Conservation (phyloP, 1,140 invertebrate genomes). For the Drosophila simulans region DNA sequence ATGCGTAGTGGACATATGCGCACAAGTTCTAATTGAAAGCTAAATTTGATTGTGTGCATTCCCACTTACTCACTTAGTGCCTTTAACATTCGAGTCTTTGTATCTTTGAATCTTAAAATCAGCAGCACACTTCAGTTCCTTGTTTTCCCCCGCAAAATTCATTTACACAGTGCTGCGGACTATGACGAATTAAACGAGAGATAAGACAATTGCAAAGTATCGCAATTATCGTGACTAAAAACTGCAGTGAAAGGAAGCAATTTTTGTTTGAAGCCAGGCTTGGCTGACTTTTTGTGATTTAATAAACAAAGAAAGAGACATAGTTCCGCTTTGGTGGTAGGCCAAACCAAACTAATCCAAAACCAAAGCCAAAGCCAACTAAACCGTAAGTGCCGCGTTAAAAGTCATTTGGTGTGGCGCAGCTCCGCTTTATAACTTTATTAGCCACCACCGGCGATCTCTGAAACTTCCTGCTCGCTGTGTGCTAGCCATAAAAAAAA, state of each 20-base stretch:
- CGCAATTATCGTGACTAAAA: conserved; percentile 11
- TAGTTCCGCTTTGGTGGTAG: conserved; percentile 44
- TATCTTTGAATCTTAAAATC: not conserved
- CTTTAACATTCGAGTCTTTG: too few species aligned
- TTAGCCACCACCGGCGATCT: conserved; percentile 24
- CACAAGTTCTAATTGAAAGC: not conserved
- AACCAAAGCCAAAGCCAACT: not conserved
- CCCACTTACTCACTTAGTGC: not conserved
- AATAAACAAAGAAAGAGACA: conserved; percentile 18
- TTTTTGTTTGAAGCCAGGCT: conserved; percentile 15
- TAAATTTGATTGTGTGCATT: not conserved
- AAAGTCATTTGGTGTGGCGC: conserved; percentile 11
- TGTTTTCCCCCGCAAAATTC: conserved; percentile 1
- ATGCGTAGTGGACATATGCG: not conserved
- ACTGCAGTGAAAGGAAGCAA: conserved; percentile 1
- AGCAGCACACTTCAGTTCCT: conserved; percentile 1
- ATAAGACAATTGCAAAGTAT: conserved; percentile 30
- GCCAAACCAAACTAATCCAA: too few species aligned
- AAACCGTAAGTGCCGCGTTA: not conserved
- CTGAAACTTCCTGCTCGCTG: conserved; percentile 40
- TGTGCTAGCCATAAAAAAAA: conserved; percentile 23
- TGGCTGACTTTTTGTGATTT: conserved; percentile 40
- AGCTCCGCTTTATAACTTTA: conserved; percentile 29
- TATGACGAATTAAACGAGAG: conserved; percentile 18
- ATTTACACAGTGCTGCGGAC: conserved; percentile 7